Evolutionary conservation across 2,797 vertebrate species (phyloP).

Genomic region (Lepus townsendii): DNA sequence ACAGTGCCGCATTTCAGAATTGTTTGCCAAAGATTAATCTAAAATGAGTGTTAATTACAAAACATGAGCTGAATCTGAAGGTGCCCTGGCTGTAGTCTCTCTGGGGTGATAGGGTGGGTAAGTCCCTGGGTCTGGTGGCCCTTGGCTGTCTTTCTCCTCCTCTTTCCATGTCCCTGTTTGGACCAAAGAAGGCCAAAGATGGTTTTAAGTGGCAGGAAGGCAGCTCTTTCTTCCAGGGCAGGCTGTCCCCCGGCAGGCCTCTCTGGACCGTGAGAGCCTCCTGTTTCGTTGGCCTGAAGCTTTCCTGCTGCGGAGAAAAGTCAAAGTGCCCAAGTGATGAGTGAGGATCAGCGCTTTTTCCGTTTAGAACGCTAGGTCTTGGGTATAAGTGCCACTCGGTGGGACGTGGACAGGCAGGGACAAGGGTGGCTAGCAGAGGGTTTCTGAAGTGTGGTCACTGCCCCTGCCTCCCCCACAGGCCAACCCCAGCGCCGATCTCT

Average conservation of each 20-base stretch:
- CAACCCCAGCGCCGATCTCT: slow-evolving; percentile 90
- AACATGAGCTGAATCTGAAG: not conserved
- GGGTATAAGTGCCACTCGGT: not conserved
- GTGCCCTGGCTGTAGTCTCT: not conserved
- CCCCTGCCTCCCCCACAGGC: slow-evolving; percentile 85
- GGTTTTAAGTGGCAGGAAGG: not conserved
- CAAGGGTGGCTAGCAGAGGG: not conserved
- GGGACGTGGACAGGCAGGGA: not conserved
- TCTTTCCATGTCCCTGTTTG: not conserved
- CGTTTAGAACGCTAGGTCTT: not conserved
- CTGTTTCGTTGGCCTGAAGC: not conserved
- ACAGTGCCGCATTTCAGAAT: slow-evolving; percentile 14
- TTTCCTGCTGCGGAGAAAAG: not conserved
- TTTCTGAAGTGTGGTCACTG: not conserved
- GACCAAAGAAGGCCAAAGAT: not conserved
- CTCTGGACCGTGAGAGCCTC: not conserved
- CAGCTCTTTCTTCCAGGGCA: not conserved
- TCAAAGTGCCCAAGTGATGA: not conserved
- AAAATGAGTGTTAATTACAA: slow-evolving; percentile 41
- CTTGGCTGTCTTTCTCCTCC: not conserved
- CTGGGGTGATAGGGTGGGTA: not conserved
- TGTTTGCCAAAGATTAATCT: slow-evolving; percentile 10
- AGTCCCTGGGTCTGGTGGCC: not conserved
- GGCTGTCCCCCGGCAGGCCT: not conserved
- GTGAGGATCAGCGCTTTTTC: not conserved